Percentiles rank a stretch among this genome's conserved stretches.
Conservation (phyloP, 2,113 vertebrate species). For the Lamprotornis superbus region DNA sequence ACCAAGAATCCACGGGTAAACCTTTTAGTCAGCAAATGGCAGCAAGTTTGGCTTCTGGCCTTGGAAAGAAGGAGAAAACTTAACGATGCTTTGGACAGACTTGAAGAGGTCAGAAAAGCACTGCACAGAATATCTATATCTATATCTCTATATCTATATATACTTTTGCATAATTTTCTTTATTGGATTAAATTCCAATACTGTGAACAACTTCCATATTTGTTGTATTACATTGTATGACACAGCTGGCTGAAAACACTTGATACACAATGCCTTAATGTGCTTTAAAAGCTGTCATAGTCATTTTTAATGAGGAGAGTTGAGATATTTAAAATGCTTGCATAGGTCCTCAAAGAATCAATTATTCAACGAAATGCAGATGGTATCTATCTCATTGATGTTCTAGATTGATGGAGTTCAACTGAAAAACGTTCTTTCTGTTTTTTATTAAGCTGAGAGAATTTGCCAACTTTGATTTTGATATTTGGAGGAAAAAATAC, state of each 20-base stretch:
- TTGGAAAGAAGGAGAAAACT: slow-evolving; percentile 93
- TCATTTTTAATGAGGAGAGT: not conserved
- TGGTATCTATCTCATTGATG: not conserved
- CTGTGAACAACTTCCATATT: not conserved
- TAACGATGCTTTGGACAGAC: slow-evolving; percentile 93
- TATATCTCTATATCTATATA: not conserved
- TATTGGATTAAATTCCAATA: not conserved
- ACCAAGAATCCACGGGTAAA: slow-evolving; percentile 95
- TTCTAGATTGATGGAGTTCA: not conserved
- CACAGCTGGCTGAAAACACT: not conserved
- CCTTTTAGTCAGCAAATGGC: slow-evolving; percentile 96
- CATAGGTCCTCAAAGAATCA: not conserved
- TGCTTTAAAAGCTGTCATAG: not conserved
- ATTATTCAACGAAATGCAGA: not conserved
- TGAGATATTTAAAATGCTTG: not conserved
- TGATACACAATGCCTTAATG: not conserved
- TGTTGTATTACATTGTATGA: not conserved
- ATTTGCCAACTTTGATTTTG: slow-evolving; percentile 99
- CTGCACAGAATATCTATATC: not conserved
- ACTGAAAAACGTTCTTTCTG: not conserved
- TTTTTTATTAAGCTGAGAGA: slow-evolving; percentile 84
- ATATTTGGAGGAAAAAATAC: slow-evolving; percentile 97
- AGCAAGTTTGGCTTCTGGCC: slow-evolving; percentile 98
- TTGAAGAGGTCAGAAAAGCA: slow-evolving; percentile 88
- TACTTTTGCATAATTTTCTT: not conserved